phyloP scores from a whole-genome alignment of 2,888 invertebrate genomes.

The Tupiocoris notatus region DNA sequence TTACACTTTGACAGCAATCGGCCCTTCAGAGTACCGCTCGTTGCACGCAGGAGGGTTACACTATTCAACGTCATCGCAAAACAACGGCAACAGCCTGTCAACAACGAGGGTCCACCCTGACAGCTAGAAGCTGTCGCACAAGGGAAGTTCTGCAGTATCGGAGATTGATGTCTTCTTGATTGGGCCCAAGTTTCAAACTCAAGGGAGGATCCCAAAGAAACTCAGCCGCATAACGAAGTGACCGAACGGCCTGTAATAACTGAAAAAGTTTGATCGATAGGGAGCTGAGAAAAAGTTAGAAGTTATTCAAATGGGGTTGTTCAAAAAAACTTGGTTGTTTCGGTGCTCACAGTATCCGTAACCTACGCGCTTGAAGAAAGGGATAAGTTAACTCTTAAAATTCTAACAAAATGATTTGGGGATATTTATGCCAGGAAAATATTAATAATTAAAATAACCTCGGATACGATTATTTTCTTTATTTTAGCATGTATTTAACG shows the following conservation, averaged over 20 bases:
- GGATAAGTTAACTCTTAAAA: too few relatives aligned
- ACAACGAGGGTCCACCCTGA: neutral
- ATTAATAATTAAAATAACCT: too few relatives aligned
- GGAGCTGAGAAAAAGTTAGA: neutral
- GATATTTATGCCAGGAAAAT: too few relatives aligned
- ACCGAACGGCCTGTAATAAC: neutral
- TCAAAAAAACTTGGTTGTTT: neutral
- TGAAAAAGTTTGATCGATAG: neutral
- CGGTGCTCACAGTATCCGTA: too few relatives aligned
- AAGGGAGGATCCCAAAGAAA: neutral
- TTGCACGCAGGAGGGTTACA: too few relatives aligned
- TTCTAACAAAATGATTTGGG: too few relatives aligned
- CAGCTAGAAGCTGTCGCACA: neutral
- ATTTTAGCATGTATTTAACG: too few relatives aligned
- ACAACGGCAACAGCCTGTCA: neutral
- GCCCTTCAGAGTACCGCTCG: too few relatives aligned
- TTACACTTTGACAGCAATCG: too few relatives aligned
- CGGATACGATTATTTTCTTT: too few relatives aligned
- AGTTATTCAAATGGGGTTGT: neutral
- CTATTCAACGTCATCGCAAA: too few relatives aligned
- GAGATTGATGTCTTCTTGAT: neutral
- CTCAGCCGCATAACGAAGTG: neutral
- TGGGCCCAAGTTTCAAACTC: neutral
- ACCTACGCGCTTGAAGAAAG: too few relatives aligned
- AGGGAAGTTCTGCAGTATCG: neutral